Conservation (phyloP, 2,888 invertebrate species). For the Drosophila nigritarsus region DNA sequence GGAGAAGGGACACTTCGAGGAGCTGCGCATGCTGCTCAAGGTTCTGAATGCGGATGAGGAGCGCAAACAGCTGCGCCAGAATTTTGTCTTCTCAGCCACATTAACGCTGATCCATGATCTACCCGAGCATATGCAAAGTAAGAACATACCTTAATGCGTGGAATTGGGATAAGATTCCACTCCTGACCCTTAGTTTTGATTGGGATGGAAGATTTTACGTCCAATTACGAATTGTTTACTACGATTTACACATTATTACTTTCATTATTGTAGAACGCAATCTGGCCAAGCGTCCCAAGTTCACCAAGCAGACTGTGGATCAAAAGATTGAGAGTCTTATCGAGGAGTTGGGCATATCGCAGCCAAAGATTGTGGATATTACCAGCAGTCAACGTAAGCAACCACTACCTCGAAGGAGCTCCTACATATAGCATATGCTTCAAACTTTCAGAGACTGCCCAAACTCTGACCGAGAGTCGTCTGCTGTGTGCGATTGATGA, state of each 20-base stretch:
- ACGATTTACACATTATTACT: background rate
- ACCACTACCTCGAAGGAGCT: fast-evolving
- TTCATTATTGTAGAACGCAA: constrained; percentile 73
- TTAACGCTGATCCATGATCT: constrained; percentile 95
- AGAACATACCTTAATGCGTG: background rate
- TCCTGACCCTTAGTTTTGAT: background rate
- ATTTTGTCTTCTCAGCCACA: constrained; percentile 99
- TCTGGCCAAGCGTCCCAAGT: constrained; percentile 83
- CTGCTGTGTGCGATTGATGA: constrained; percentile 92
- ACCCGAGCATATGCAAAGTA: constrained; percentile 89
- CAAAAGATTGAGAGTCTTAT: constrained; percentile 92
- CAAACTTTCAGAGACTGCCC: constrained; percentile 89
- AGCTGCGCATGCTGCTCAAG: constrained; percentile 92
- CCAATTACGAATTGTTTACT: background rate
- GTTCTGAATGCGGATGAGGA: constrained; percentile 90
- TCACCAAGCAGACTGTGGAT: constrained; percentile 89
- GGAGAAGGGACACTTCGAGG: constrained; percentile 97
- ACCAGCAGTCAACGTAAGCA: constrained; percentile 89
- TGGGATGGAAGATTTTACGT: background rate
- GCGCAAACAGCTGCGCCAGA: constrained; percentile 90
- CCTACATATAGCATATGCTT: background rate
- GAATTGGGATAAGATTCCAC: background rate
- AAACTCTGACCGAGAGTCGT: constrained; percentile 92
- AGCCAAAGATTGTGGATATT: constrained; percentile 97
- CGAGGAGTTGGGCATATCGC: constrained; percentile 92